These are phyloP conservation scores for Morinoia aosen DNA, from an alignment of 2,888 invertebrate genomes.

Conservation along the genomic window DNA sequence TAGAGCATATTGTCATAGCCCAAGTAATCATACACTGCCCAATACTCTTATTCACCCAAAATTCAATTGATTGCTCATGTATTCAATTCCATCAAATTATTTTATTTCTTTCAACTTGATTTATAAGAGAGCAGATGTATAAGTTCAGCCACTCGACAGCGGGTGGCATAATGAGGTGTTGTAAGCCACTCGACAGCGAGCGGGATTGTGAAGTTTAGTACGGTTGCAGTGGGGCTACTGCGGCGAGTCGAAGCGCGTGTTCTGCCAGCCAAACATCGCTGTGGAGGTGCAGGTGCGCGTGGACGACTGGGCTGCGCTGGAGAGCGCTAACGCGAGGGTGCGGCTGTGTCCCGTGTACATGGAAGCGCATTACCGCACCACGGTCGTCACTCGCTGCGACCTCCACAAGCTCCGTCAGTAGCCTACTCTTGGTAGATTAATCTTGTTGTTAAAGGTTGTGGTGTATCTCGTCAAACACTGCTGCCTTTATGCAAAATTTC, in stretches of 20 bases:
- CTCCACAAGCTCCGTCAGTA: slow-evolving; percentile 42
- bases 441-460: neutral
- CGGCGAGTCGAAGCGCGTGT: slow-evolving; percentile 53
- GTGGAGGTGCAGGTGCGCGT: slow-evolving; percentile 56
- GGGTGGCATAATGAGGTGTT: too few relatives aligned
- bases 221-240: slow-evolving; percentile 61
- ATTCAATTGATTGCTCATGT: too few relatives aligned
- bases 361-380: slow-evolving; percentile 54
- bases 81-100: too few relatives aligned
- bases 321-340: slow-evolving; percentile 51
- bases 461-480: too few relatives aligned
- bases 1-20: too few relatives aligned
- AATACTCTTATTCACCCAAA: too few relatives aligned
- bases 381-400: slow-evolving; percentile 56
- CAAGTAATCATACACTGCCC: too few relatives aligned
- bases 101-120: too few relatives aligned
- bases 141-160: too few relatives aligned
- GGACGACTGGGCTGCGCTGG: slow-evolving; percentile 45
- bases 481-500: too few relatives aligned
- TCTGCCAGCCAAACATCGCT: slow-evolving; percentile 57
- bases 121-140: too few relatives aligned
- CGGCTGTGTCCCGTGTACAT: slow-evolving; percentile 57
- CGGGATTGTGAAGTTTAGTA: neutral
- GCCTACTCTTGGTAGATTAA: neutral
- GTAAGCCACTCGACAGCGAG: too few relatives aligned